Base-by-base conservation (phyloP, 1,140 invertebrate species). In the Aphidius ervi region DNA sequence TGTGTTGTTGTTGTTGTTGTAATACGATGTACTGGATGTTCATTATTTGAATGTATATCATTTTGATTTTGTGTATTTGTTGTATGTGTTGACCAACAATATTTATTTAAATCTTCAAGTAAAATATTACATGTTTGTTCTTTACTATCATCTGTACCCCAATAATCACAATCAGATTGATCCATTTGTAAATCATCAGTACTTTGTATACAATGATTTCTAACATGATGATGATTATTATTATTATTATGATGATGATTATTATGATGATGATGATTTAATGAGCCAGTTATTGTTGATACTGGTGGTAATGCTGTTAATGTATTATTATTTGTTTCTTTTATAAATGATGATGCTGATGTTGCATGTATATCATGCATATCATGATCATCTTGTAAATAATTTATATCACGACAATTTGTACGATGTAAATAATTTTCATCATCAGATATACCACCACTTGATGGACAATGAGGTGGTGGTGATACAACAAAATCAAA, bases 401-500 rank as follows among this genome's bases (percentile, higher is more conserved):
- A 75, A 9, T 67, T 68, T 49, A 76, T 69, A 6, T 68, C 64
- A 6, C 75, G 64, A n/a, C 58, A 58, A 31, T 73, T 74, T 4
- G 64, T 61, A 5, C 74, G 71, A 39, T 72, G 73, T 4, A 79
- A 64, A 48, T 76, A 78, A 23, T 67, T 70, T 5, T 78, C 78
- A 40, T 78, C 77, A 62, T 79, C 75, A 56, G 72, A 72, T 5
- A 76, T 68, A 31, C 62, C 48, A 20, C 65, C 64, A 55, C 42
- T 63, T 49, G 63, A 47, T 74, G 81, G 71, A 82, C 85, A 75
- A 77, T 87, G 74, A 72, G 82, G 75, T 83, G 87, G 67, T 56
- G 89, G 87, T 5, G 88, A 87, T n/a, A 89, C 88, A 46, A 92
- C 89, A 76, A 92, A 91, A 73, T 92, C 90, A 78, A 92, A 92